Evolutionary conservation across 2,888 invertebrate genomes (phyloP), one percentile per base, ranked within the genome.

Genomic region (Tethea ocularis): DNA sequence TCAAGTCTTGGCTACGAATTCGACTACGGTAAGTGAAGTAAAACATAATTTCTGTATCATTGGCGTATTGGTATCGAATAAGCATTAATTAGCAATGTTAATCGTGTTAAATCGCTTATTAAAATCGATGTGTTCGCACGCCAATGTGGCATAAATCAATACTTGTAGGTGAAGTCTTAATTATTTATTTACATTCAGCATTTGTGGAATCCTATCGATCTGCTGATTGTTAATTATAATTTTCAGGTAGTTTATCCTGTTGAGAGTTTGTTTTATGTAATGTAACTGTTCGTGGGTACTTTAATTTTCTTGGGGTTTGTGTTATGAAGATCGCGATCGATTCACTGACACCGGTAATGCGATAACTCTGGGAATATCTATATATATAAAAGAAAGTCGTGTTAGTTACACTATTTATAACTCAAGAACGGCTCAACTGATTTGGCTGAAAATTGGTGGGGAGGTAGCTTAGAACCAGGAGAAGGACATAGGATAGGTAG

Each of bases 161-260:
- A 64, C 51, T 61, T 67, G 59, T 61, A 53, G 62, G 61, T 61
- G 56, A 51, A 53, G 62, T 52, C 38, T 23, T 38, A 46, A 66
- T 64, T 60, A 65, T 75, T 70, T 78, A 77, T 82, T 78, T 53
- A 38, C 38, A 38, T 38, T 10, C n/a, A 6, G 15, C 57, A 38
- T 57, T 58, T 53, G 62, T 59, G 53, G 54, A 58, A 61, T 64
- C 68, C 64, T 75, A 81, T 76, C 58, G 76, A 77, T 77, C 67
- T 69, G 57, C 51, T 52, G 56, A 26, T 66, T 20, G 20, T 2
- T 20, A 46, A 15, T 1, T 10, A 46, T 46, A 46, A n/a, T 17
- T 46, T 20, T 46, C 17, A 46, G 20, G 10, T 46, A n/a, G 5
- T 53, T 57, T 51, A 57, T 55, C 55, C 53, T 56, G 52, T 52